Evolutionary conservation across 2,888 invertebrate species (phyloP), one percentile per base, ranked within the genome.

Genomic region (Corythucha ciliata): DNA sequence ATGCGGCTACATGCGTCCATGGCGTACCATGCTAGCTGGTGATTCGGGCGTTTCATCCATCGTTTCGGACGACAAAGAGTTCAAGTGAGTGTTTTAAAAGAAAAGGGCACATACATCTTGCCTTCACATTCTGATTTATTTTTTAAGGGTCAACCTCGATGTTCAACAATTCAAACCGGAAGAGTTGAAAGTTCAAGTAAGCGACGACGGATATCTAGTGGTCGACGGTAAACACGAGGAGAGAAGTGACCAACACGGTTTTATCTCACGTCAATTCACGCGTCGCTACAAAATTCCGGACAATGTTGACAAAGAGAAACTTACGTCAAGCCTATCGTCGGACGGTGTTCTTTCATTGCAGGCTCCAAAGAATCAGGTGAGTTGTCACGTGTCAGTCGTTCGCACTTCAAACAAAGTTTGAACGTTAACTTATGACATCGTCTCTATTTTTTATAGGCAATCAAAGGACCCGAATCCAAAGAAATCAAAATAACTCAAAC

Each of bases 171-270:
- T 69, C 61, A 62, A 61, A 39, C 69, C 69, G 0, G 66, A 68
- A 7, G 69, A 70, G 57, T 61, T 70, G 6, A 63, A 62, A 1
- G 67, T 70, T 10, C 70, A 69, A 54, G 65, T 66, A 1, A 66
- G 65, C 2, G 68, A 68, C 53, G 68, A 68, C 55, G 65, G 65
- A 48, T 61, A 59, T 54, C 59, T 70, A 6, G 61, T 66, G 2
- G 63, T 70, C 5, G 66, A 68, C 33, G 69, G 68, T 22, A 68
- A 67, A 54, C 70, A 70, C 58, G 67, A 68, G 52, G 69, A 70
- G 53, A 63, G 64, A 33, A 57, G 59, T 6, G 70, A 70, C 48
- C 66, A 69, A 45, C 67, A 67, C 57, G 69, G 69, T 1, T 64
- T 62, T 53, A 62, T 70, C 44, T 64, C 66, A n/a, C 58, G 69